A percentile compares a stretch with the other conserved stretches of the same genome.
Evolutionary conservation across 2,888 invertebrate genomes (phyloP).

Genomic region (Leptopilina syphax): DNA sequence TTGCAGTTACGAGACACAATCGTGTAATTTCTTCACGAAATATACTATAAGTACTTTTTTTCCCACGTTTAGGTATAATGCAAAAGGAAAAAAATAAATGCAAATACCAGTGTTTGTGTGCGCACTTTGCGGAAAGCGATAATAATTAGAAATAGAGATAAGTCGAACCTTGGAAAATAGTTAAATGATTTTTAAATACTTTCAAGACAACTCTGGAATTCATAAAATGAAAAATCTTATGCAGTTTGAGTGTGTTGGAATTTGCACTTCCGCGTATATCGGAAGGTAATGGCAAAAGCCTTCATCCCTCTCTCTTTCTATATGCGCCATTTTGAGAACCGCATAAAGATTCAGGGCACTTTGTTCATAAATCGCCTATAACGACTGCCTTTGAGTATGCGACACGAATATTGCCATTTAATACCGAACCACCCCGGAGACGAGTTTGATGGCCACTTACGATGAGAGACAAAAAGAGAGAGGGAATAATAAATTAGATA

Average conservation of each 20-base stretch:
- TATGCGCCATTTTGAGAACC: conserved; percentile 15
- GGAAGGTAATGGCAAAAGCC: neutral
- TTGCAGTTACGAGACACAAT: too few species aligned
- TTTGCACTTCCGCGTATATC: neutral
- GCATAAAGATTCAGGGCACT: conserved; percentile 54
- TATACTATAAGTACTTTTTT: neutral
- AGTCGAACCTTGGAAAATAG: neutral
- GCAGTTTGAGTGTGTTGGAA: conserved; percentile 2
- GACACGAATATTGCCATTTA: conserved; percentile 54
- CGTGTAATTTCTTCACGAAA: too few species aligned
- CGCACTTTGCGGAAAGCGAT: neutral
- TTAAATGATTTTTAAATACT: conserved; percentile 14
- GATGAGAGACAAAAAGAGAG: neutral
- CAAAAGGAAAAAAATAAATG: neutral
- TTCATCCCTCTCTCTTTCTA: neutral
- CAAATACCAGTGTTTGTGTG: neutral
- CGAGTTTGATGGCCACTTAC: neutral
- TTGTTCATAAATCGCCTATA: conserved; percentile 56
- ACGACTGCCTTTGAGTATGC: conserved; percentile 51
- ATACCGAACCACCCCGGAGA: conserved; percentile 43
- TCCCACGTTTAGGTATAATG: neutral
- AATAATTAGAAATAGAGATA: conserved; percentile 5
- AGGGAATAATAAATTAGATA: conserved; percentile 17
- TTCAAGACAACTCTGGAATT: neutral
- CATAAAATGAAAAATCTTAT: conserved; percentile 9